phyloP scores from a whole-genome alignment of 2,113 vertebrate genomes.

The Chlorocebus sabaeus region DNA sequence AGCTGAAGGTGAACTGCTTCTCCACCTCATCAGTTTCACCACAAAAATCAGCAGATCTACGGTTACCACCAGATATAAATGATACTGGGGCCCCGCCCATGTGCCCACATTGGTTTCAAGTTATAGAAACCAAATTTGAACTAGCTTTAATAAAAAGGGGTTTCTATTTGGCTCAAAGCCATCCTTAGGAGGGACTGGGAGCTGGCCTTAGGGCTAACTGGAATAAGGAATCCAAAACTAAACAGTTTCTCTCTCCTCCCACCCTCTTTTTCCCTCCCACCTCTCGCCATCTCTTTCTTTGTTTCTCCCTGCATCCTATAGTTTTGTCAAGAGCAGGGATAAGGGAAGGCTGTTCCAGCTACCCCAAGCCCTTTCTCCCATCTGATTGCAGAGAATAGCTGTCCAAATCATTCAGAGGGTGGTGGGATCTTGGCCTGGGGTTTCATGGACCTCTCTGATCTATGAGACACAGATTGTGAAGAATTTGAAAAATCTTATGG shows the following conservation, averaged over 20 bases:
- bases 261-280: background rate
- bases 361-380: fast-evolving
- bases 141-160: background rate
- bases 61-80: background rate
- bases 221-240: background rate
- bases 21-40: background rate
- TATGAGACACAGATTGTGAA: background rate
- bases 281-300: background rate
- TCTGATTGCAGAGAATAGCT: background rate
- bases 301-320: background rate
- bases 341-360: background rate
- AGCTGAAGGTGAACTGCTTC: too few relatives aligned
- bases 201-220: background rate
- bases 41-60: background rate
- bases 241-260: background rate
- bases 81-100: background rate
- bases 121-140: background rate
- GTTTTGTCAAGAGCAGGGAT: background rate
- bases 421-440: background rate
- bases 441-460: background rate
- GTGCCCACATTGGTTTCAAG: background rate
- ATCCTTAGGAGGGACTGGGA: background rate
- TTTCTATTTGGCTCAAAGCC: background rate
- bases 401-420: background rate
- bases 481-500: background rate